Evolutionary conservation across 2,113 vertebrate genomes (phyloP).

Genomic region (Platysteira castanea): DNA sequence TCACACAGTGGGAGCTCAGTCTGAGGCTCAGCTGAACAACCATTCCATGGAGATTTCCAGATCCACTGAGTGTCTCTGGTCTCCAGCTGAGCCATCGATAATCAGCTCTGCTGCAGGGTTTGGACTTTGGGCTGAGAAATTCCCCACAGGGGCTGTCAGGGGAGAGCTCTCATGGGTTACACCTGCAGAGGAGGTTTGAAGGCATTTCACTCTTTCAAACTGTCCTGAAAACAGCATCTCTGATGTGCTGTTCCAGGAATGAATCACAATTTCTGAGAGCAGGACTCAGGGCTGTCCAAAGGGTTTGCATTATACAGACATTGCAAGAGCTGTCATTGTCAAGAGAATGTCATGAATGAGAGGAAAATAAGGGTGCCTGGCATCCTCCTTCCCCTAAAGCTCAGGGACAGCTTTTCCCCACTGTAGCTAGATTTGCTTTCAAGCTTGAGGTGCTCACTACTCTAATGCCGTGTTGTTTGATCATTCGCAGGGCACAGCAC

Average conservation of each 20-base stretch:
- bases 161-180: background rate
- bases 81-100: background rate
- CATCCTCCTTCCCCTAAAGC: background rate
- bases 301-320: background rate
- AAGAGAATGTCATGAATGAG: background rate
- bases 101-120: background rate
- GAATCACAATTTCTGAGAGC: background rate
- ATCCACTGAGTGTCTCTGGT: background rate
- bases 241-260: background rate
- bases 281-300: background rate
- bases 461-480: background rate
- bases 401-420: background rate
- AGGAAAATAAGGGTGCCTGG: background rate
- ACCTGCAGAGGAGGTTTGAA: background rate
- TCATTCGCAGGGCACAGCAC: constrained; percentile 57
- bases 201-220: background rate
- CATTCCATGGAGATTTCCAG: background rate
- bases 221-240: background rate
- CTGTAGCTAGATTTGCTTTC: background rate
- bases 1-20: background rate
- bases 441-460: background rate
- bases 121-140: background rate
- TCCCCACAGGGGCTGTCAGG: background rate
- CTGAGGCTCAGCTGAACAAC: background rate
- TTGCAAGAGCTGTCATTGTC: background rate